These are phyloP conservation scores for Axis porcinus DNA, from an alignment of 2,113 vertebrate species.

Conservation along the genomic window DNA sequence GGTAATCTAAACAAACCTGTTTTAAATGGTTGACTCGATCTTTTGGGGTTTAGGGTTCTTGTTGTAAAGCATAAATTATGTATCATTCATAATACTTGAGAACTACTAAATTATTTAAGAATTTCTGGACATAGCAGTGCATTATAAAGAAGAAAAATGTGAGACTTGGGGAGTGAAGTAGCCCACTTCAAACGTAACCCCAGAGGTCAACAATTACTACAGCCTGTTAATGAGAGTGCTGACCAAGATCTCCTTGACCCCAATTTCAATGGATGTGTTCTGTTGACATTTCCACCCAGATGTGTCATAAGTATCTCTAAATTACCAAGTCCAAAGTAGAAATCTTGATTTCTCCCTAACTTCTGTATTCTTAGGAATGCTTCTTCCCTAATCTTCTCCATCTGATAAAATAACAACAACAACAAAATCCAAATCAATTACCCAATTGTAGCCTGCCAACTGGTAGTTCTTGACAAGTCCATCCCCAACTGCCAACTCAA, in stretches of 20 bases:
- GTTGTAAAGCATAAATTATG: not conserved
- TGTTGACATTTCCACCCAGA: not conserved
- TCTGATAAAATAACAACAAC: not conserved
- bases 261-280: not conserved
- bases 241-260: not conserved
- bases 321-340: not conserved
- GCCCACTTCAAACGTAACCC: not conserved
- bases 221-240: not conserved
- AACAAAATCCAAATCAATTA: not conserved
- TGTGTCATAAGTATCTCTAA: not conserved
- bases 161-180: not conserved
- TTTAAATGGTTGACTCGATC: not conserved
- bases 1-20: not conserved
- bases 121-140: not conserved
- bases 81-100: not conserved
- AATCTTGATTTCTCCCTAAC: not conserved
- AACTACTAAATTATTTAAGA: not conserved
- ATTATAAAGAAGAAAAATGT: not conserved
- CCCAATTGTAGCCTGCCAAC: not conserved
- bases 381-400: not conserved
- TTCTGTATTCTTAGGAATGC: not conserved
- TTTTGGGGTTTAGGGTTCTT: not conserved
- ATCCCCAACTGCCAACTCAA: not conserved
- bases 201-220: not conserved
- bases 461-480: not conserved